These are phyloP conservation scores for Cremastobaeus sp. DNA, from an alignment of 2,888 invertebrate genomes.

Conservation along the genomic window DNA sequence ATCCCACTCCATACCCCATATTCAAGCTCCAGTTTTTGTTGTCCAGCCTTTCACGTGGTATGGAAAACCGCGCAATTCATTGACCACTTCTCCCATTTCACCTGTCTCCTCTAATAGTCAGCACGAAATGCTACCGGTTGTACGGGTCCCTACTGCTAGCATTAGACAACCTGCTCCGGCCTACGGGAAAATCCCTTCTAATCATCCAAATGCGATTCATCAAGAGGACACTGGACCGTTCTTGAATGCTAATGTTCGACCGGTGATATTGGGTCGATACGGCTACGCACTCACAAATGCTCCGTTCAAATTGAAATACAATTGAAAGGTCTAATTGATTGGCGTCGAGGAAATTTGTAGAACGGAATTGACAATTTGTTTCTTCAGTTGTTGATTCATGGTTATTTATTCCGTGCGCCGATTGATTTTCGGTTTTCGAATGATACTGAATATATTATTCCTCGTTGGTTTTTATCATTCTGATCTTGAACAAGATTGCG, in stretches of 20 bases:
- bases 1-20: slow-evolving; percentile 5
- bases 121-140: slow-evolving; percentile 36
- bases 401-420: too few species aligned
- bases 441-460: too few species aligned
- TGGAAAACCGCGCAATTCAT: slow-evolving; percentile 13
- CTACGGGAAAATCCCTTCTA: slow-evolving; percentile 28
- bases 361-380: too few species aligned
- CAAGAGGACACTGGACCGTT: slow-evolving; percentile 30
- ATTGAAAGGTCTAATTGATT: too few species aligned
- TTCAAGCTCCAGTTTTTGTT: slow-evolving; percentile 44
- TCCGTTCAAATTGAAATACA: slow-evolving; percentile 47
- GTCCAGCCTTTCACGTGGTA: slow-evolving; percentile 55
- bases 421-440: too few species aligned
- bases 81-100: slow-evolving; percentile 13
- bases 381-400: too few species aligned
- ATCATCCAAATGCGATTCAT: slow-evolving; percentile 26
- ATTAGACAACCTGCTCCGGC: slow-evolving; percentile 36
- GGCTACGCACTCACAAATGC: slow-evolving; percentile 62
- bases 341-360: too few species aligned
- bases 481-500: too few species aligned
- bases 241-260: slow-evolving; percentile 37
- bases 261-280: slow-evolving; percentile 60
- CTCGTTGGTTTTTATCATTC: too few species aligned
- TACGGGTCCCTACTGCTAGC: slow-evolving; percentile 50
- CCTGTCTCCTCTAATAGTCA: too few species aligned